Evolutionary conservation across 2,797 vertebrate species (phyloP).

Genomic region (Typhlichthys eigenmanni): DNA sequence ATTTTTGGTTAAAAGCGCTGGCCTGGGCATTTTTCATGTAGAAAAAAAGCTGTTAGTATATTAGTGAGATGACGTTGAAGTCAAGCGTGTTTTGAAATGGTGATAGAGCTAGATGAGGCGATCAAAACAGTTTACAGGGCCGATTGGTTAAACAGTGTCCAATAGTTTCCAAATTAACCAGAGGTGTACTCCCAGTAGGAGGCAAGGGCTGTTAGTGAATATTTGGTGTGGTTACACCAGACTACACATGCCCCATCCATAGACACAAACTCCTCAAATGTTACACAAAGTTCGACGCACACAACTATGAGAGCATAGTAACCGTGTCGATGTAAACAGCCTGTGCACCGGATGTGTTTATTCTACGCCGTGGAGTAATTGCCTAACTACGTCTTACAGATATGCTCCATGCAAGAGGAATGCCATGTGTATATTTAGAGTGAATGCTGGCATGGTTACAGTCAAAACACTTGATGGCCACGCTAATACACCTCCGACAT

Average conservation of each 20-base stretch:
- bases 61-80: too few species aligned
- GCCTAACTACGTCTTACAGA: slow-evolving; percentile 70
- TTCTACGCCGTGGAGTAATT: slow-evolving; percentile 72
- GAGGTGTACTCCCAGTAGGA: too few species aligned
- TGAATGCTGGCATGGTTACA: slow-evolving; percentile 70
- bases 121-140: too few species aligned
- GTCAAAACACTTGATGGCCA: slow-evolving; percentile 66
- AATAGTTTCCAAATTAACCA: too few species aligned
- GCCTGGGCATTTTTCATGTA: too few species aligned
- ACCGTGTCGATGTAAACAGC: slow-evolving; percentile 22
- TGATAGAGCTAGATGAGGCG: too few species aligned
- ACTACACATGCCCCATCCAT: neutral
- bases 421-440: slow-evolving; percentile 69
- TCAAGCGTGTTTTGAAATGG: too few species aligned
- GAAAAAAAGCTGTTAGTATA: too few species aligned
- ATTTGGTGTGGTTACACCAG: too few species aligned
- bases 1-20: too few species aligned
- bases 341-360: slow-evolving; percentile 65
- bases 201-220: too few species aligned
- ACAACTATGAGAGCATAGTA: slow-evolving; percentile 50
- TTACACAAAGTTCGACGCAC: slow-evolving; percentile 25
- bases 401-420: slow-evolving; percentile 63
- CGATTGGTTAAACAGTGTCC: too few species aligned
- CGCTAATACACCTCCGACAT: slow-evolving; percentile 67
- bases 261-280: slow-evolving; percentile 29